Conservation (phyloP, 2,113 vertebrate species). For the Apteryx owenii region DNA sequence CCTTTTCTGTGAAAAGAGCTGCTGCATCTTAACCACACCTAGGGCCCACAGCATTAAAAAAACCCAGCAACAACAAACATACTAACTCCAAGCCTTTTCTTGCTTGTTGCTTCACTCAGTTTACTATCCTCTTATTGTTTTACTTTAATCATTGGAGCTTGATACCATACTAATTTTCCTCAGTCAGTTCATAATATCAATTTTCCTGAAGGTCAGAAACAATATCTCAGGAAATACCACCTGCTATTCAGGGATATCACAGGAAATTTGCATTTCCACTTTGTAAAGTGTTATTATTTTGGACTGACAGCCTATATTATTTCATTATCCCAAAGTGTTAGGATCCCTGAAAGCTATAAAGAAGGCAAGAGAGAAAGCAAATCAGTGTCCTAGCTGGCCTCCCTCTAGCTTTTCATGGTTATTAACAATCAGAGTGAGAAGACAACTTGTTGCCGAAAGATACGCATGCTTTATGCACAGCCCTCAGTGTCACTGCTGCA, state of each 20-base stretch:
- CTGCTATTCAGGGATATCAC: constrained; percentile 70
- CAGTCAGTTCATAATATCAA: constrained; percentile 56
- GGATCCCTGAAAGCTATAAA: constrained; percentile 26
- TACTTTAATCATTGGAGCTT: constrained; percentile 50
- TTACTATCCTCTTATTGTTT: constrained; percentile 20
- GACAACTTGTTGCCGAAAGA: constrained; percentile 27
- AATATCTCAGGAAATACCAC: constrained; percentile 76
- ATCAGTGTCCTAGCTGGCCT: not conserved
- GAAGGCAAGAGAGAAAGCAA: constrained; percentile 3
- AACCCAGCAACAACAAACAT: not conserved
- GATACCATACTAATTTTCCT: constrained; percentile 60
- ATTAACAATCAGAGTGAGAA: constrained; percentile 35
- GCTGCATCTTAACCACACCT: not conserved
- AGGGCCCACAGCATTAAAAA: not conserved
- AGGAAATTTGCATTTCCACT: constrained; percentile 78
- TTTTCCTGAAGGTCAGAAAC: constrained; percentile 73
- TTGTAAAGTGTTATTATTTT: constrained; percentile 60
- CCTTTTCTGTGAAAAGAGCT: not conserved
- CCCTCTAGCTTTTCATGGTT: constrained; percentile 14
- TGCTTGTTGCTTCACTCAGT: not conserved
- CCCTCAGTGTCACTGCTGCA: not conserved
- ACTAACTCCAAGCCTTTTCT: constrained; percentile 18
- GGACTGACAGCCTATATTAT: constrained; percentile 39
- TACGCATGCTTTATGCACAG: not conserved
- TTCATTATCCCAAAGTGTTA: constrained; percentile 26